Base-by-base conservation (phyloP, 2,113 vertebrate species). In the Anolis sagrei region DNA sequence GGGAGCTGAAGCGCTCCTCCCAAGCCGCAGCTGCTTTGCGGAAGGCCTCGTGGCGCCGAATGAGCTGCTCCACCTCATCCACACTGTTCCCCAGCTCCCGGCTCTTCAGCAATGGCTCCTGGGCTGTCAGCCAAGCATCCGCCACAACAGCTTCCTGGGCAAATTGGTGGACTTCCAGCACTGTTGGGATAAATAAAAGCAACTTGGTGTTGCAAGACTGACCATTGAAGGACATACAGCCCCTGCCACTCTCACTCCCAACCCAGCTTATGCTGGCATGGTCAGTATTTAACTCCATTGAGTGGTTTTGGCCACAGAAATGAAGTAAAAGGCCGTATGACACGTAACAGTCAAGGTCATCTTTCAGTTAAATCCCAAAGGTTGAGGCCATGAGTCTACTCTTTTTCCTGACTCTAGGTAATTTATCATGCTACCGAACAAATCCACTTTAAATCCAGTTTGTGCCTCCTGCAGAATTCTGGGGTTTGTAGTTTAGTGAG, bases 11-110 rank as follows among this genome's bases (percentile, higher is more conserved):
- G 44, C 97, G 94, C 92, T 99, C 98, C 90, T 99, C 98, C 98
- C 98, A 99, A 27, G 97, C 97, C 0, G 98, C 97, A 0, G 98
- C 98, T 0, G 98, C 97, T 93, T 98, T 98, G 18, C 98, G 95
- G 90, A 99, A 99, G 9, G 98, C 98, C 90, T 99, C 98, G 0
- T 99, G 98, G 1, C 98, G 91, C n/a, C 98, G 96, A 81, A 99
- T 97, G 1, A 99, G 97, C 96, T 99, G 98, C 92, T 99, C 98
- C 93, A 99, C 98, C 90, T 99, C 98, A 0, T 99, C 98, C 86
- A 99, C 98, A 0, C 98, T 99, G 92, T 90, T 96, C 6, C 98
- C 98, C 86, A 99, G 94, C 95, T 98, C 98, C 2, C 96, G 96
- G 94, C 98, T 99, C 95, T 85, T 97, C 79, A 99, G 93, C 51